Conservation (phyloP, 2,888 invertebrate species). For the Parnassius apollo region DNA sequence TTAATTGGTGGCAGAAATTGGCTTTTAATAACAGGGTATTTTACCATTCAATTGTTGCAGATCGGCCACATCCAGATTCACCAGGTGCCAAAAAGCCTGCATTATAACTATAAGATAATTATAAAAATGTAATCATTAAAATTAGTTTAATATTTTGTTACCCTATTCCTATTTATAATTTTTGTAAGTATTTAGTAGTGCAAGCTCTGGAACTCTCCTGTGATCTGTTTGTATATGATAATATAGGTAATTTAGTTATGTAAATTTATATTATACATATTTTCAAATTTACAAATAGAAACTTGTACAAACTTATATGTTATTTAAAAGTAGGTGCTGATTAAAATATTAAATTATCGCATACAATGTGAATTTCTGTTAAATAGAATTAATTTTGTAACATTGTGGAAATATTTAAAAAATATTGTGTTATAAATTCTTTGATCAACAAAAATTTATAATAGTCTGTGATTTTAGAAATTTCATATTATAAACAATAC, state of each 20-base stretch:
- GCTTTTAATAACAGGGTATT: conserved; percentile 31
- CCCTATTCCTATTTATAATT: conserved; percentile 44
- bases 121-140: conserved; percentile 39
- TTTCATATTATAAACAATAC: neutral
- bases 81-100: conserved; percentile 78
- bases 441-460: too few relatives aligned
- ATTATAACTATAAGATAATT: conserved; percentile 64
- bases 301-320: conserved; percentile 42
- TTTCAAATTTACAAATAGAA: conserved; percentile 22
- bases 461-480: too few relatives aligned
- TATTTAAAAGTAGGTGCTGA: conserved; percentile 16
- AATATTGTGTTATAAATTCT: neutral
- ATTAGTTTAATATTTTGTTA: conserved; percentile 63
- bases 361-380: conserved; percentile 41
- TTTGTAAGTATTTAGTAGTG: conserved; percentile 41
- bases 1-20: neutral
- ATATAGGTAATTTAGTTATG: conserved; percentile 8
- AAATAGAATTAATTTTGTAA: conserved; percentile 23
- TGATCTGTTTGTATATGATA: conserved; percentile 72
- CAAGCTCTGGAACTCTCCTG: conserved; percentile 80
- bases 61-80: conserved; percentile 73
- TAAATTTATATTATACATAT: conserved; percentile 10
- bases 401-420: conserved; percentile 27
- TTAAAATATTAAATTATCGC: conserved; percentile 34
- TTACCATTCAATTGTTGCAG: conserved; percentile 55